Evolutionary conservation across 2,888 invertebrate genomes (phyloP).

Genomic region (Macaria liturata): DNA sequence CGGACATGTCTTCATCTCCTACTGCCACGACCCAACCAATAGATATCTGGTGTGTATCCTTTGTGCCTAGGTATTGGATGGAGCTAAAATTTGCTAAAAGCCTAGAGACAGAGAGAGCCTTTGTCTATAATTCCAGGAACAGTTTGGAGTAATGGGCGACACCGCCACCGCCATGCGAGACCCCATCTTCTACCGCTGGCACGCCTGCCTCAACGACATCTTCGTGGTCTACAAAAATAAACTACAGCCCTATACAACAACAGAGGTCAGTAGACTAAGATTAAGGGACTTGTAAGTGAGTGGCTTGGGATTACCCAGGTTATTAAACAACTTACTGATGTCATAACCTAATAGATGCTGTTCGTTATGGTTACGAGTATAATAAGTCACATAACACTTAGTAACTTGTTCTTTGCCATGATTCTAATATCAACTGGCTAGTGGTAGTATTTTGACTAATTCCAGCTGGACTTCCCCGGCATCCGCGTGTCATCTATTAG

Average conservation of each 20-base stretch:
- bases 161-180: slow-evolving; percentile 94
- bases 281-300: slow-evolving; percentile 76
- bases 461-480: slow-evolving; percentile 85
- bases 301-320: no score
- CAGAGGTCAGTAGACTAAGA: no score
- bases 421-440: no score
- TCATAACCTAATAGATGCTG: no score
- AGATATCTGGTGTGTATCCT: slow-evolving; percentile 83
- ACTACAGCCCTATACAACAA: slow-evolving; percentile 83
- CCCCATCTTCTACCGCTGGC: slow-evolving; percentile 94
- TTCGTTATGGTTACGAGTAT: no score
- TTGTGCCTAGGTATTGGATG: no score
- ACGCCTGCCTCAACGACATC: slow-evolving; percentile 89
- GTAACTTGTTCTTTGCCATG: not conserved
- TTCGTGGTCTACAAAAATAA: slow-evolving; percentile 89
- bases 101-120: no score
- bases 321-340: no score
- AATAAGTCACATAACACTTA: not conserved
- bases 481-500: slow-evolving; percentile 81
- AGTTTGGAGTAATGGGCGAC: slow-evolving; percentile 92
- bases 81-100: no score
- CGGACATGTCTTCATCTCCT: slow-evolving; percentile 91
- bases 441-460: no score
- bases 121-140: slow-evolving; percentile 74
- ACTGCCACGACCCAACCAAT: slow-evolving; percentile 91